Base-by-base conservation (phyloP, 2,888 invertebrate genomes). In the Crepidodera aurea region DNA sequence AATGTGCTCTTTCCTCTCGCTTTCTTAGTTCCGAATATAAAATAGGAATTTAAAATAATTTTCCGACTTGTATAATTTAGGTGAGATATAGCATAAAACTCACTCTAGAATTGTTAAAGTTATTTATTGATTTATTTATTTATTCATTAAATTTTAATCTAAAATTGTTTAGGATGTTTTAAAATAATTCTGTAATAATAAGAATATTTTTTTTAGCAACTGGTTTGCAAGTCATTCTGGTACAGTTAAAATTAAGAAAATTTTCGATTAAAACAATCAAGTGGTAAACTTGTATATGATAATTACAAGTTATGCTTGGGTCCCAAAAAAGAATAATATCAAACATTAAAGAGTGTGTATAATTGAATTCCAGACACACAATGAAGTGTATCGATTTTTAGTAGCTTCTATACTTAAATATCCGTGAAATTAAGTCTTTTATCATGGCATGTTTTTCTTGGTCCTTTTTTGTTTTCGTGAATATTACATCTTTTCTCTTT, bases 371-470 rank as follows among this genome's bases (percentile, higher is more conserved):
- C 71, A 69, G 71, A 69, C 72, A 75, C 67, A 72, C 69, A 74
- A 69, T 65, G 65, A 62, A 70, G 63, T 69, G 66, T 62, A 65
- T 67, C 67, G 67, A 72, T 73, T 75, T 75, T 76, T 69, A 67
- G 68, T 60, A 66, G 68, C 74, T 73, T 74, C 75, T 75, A 69
- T 72, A 66, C 69, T 68, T 76, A 76, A 78, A 78, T 70, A 78
- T 76, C 76, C 79, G 78, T 79, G 78, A 79, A 79, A 79, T 79
- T 77, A 79, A 78, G 73, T 78, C 77, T 75, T 77, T 78, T 78
- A 77, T 78, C 75, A 76, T 69, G 72, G 70, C 69, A 71, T 73
- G 71, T 67, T 74, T 69, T 64, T 63, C 65, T 62, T 65, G 66
- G 51, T 64, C 62, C 57, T 69, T 66, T 69, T 75, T 73, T 72